phyloP scores from a whole-genome alignment of 2,113 vertebrate species.

The Tretioscincus oriximinensis region DNA sequence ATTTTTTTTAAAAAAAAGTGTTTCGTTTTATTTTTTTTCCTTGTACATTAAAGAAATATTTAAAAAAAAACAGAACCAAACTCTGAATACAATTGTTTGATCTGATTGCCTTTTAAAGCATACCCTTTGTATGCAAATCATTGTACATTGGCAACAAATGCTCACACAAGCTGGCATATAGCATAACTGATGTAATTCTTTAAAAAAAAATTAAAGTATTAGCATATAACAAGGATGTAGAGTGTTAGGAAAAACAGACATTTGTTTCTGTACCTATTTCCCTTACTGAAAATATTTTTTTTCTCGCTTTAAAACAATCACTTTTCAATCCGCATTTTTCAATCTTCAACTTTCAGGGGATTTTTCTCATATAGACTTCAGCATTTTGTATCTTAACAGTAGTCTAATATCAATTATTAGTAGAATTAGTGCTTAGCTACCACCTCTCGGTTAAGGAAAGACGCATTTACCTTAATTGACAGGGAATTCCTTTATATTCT shows the following conservation, averaged over 20 bases:
- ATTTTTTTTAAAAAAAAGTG: too few relatives aligned
- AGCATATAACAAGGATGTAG: slow-evolving; percentile 61
- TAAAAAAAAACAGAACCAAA: slow-evolving; percentile 65
- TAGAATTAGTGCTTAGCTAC: too few relatives aligned
- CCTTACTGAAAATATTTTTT: slow-evolving; percentile 59
- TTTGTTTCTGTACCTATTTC: slow-evolving; percentile 61
- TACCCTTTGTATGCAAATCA: slow-evolving; percentile 50
- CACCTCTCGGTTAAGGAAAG: too few relatives aligned
- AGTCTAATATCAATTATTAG: too few relatives aligned
- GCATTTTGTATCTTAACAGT: too few relatives aligned
- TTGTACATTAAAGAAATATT: slow-evolving; percentile 66
- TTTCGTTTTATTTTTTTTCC: slow-evolving; percentile 66
- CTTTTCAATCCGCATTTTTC: slow-evolving; percentile 17
- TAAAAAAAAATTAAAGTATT: slow-evolving; percentile 61
- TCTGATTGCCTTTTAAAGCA: slow-evolving; percentile 53
- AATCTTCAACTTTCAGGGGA: slow-evolving; percentile 5
- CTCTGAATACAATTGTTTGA: slow-evolving; percentile 61
- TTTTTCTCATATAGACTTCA: background rate
- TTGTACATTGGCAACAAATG: slow-evolving; percentile 62
- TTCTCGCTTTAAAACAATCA: slow-evolving; percentile 33
- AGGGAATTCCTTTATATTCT: too few relatives aligned
- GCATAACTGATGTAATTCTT: slow-evolving; percentile 57
- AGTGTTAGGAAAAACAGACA: slow-evolving; percentile 62
- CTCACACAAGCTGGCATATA: slow-evolving; percentile 52
- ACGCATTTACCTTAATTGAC: too few relatives aligned